Percentiles rank a stretch among this genome's conserved stretches.
phyloP scores from a whole-genome alignment of 2,888 invertebrate genomes.

The Anaspis maculata region DNA sequence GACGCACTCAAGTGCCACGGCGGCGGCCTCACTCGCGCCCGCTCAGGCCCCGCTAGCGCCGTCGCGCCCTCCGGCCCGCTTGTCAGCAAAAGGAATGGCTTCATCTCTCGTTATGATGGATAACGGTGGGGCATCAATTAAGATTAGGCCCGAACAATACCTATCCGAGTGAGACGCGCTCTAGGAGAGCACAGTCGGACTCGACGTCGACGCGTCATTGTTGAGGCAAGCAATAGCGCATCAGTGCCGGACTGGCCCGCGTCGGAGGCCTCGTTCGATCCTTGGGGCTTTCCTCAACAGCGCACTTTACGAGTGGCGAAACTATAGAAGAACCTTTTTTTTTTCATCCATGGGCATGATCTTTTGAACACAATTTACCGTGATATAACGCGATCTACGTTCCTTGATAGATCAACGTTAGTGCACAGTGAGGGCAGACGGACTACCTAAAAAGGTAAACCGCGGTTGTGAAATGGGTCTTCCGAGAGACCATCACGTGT shows the following conservation, averaged over 20 bases:
- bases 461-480: no score
- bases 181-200: constrained; percentile 11
- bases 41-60: constrained; percentile 1
- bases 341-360: no score
- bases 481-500: no score
- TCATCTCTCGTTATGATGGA: constrained; percentile 41
- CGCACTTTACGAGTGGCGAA: no score
- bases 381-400: no score
- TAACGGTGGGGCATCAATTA: constrained; percentile 44
- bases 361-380: no score
- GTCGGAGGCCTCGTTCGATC: no score
- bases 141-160: constrained; percentile 43
- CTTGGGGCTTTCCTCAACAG: no score
- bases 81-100: constrained; percentile 36
- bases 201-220: constrained; percentile 12
- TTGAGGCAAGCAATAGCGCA: constrained; percentile 3
- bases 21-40: constrained; percentile 18
- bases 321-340: no score
- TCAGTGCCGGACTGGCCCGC: constrained; percentile 13
- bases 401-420: no score
- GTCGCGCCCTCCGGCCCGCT: constrained; percentile 17
- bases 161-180: constrained; percentile 30
- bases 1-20: constrained; percentile 30
- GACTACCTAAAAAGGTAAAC: no score
- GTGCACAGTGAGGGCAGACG: no score